Evolutionary conservation across 2,888 invertebrate species (phyloP), one percentile per base, ranked within the genome.

Genomic region (Stegana nigrithorax): DNA sequence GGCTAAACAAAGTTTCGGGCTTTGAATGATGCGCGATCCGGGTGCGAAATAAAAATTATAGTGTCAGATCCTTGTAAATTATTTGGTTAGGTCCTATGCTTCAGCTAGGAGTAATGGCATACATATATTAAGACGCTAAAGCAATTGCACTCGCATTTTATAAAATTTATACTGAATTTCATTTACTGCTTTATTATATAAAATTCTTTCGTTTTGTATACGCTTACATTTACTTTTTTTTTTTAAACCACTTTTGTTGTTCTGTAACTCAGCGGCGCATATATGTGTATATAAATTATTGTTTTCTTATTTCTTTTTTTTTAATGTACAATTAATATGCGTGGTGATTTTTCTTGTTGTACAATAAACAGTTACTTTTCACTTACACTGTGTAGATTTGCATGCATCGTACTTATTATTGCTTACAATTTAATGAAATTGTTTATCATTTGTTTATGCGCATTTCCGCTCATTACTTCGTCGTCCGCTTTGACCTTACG

Each of bases 381-480:
- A 2, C 23, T 25, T 2, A 21, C n/a, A 23, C 12, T 47, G n/a
- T 47, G 47, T 47, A 23, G n/a, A n/a, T n/a, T n/a, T n/a, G n/a
- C n/a, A n/a, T n/a, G n/a, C 23, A 10, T 47, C 39, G 2, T 47
- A 23, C 21, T 2, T 25, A 23, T 23, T 50, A 50, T 26, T 26
- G 26, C 26, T 50, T 50, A 26, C 45, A 45, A 45, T 10, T 39
- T 39, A 39, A 39, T 39, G n/a, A 39, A 39, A 17, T n/a, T 39
- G 17, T n/a, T 14, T 39, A 10, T 50, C 60, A 61, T 63, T 21
- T 26, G 23, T 36, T 66, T 65, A 57, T 59, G 17, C n/a, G 39
- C 17, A 39, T 39, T 39, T 39, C 17, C 14, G 62, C 60, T 27
- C 63, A 67, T 75, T 73, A 58, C 27, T 59, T 17, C 50, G 75